Evolutionary conservation across 1,140 invertebrate genomes (phyloP).

Genomic region (Zaprionus kolodkinae): DNA sequence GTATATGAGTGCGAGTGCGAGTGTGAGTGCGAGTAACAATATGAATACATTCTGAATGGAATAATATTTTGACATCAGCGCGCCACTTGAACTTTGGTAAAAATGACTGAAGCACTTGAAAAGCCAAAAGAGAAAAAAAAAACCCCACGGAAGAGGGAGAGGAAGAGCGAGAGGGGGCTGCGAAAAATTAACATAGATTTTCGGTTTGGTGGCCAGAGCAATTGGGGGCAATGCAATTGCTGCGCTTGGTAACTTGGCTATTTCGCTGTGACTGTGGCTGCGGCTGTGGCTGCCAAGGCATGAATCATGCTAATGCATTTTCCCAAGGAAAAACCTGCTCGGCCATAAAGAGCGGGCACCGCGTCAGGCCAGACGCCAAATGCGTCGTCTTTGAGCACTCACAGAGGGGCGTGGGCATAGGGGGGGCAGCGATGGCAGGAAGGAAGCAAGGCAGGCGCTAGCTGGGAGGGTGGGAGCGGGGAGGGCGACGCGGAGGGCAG

Average conservation of each 20-base stretch:
- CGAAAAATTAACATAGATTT: conserved; percentile 63
- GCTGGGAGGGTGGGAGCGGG: neutral
- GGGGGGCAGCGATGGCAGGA: neutral
- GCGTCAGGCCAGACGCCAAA: conserved; percentile 54
- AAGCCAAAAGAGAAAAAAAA: neutral
- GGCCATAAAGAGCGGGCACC: conserved; percentile 50
- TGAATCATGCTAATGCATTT: conserved; percentile 77
- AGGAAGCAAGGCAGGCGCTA: neutral
- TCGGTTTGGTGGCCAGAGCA: conserved; percentile 33
- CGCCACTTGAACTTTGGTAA: conserved; percentile 47
- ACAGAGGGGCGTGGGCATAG: neutral
- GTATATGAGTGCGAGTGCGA: neutral
- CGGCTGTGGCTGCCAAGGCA: conserved; percentile 31
- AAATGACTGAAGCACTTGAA: conserved; percentile 56
- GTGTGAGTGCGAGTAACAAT: neutral
- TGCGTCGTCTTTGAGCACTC: conserved; percentile 49
- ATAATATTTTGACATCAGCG: conserved; percentile 29
- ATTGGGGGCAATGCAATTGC: conserved; percentile 64
- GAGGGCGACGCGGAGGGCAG: neutral
- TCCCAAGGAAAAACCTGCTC: conserved; percentile 68
- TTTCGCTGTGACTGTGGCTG: neutral
- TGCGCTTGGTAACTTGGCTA: conserved; percentile 21
- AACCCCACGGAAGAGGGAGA: neutral
- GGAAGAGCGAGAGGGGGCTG: neutral
- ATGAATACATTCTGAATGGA: conserved; percentile 9